Conservation (phyloP, 2,888 invertebrate genomes). For the Thymelicus lineola region DNA sequence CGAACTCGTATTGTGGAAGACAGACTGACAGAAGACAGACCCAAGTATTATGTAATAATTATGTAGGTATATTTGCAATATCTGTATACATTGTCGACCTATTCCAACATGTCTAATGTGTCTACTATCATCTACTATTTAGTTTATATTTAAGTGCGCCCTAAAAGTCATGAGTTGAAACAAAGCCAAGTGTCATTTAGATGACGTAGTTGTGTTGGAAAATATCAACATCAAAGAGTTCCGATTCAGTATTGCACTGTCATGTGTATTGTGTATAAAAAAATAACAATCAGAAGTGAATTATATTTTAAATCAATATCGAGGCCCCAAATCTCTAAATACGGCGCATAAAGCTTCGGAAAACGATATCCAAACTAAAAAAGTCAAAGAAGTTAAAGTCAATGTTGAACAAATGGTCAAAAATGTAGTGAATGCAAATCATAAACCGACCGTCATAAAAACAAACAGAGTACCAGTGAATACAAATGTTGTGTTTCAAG, state of each 20-base stretch:
- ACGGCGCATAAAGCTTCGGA: constrained; percentile 60
- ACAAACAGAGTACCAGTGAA: constrained; percentile 50
- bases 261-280: constrained; percentile 44
- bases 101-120: too few species aligned
- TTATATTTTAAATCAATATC: constrained; percentile 24
- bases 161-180: constrained; percentile 62
- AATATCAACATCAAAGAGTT: constrained; percentile 59
- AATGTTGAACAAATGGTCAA: constrained; percentile 55
- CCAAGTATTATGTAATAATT: too few species aligned
- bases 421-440: constrained; percentile 58
- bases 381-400: constrained; percentile 55
- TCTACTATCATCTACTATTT: constrained; percentile 2
- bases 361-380: constrained; percentile 47
- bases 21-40: too few species aligned
- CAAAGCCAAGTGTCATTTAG: constrained; percentile 68
- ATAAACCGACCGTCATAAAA: constrained; percentile 47
- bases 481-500: constrained; percentile 44
- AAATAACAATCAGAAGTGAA: constrained; percentile 40
- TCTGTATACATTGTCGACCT: too few species aligned
- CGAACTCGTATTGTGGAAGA: too few species aligned
- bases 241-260: constrained; percentile 58
- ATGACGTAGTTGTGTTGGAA: constrained; percentile 55
- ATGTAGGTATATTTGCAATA: too few species aligned
- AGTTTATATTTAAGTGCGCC: constrained; percentile 53
- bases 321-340: constrained; percentile 49